Evolutionary conservation across 30 jellyfish, hydroid and myxozoan species (phyloP).

Genomic region (Aurelia aurita): DNA sequence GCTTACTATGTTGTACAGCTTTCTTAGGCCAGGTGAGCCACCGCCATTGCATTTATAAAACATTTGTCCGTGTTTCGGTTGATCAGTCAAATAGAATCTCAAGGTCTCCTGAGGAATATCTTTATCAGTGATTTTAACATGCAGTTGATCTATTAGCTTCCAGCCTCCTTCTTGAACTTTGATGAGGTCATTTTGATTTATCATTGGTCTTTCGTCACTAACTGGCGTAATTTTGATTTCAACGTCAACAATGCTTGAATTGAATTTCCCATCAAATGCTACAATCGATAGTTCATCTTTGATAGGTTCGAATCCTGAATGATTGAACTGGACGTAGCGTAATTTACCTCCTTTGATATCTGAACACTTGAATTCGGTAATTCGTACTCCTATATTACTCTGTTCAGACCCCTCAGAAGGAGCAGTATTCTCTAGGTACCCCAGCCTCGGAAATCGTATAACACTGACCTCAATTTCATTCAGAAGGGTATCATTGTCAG

Average conservation of each 20-base stretch:
- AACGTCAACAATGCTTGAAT: slow-evolving; percentile 19
- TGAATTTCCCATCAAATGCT: slow-evolving; percentile 61
- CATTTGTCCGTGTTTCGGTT: slow-evolving; percentile 69
- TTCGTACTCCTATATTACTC: slow-evolving; percentile 55
- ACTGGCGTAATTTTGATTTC: slow-evolving; percentile 28
- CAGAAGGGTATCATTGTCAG: slow-evolving; percentile 45
- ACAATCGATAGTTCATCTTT: slow-evolving; percentile 1
- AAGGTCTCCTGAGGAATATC: slow-evolving; percentile 54
- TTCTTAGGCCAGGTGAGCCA: slow-evolving; percentile 32
- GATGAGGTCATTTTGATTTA: slow-evolving; percentile 18
- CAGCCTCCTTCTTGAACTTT: slow-evolving; percentile 75
- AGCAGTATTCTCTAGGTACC: slow-evolving; percentile 54
- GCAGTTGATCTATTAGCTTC: slow-evolving; percentile 31
- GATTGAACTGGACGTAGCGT: slow-evolving; percentile 41
- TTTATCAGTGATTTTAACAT: slow-evolving; percentile 30
- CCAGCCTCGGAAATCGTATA: slow-evolving; percentile 39
- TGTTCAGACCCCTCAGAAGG: slow-evolving; percentile 64
- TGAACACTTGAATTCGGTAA: slow-evolving; percentile 50
- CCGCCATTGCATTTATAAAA: slow-evolving; percentile 55
- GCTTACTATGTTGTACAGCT: not conserved
- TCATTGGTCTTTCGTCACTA: slow-evolving; percentile 47
- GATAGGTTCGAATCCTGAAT: slow-evolving; percentile 51
- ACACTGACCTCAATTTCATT: slow-evolving; percentile 23
- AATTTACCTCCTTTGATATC: slow-evolving; percentile 13
- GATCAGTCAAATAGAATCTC: slow-evolving; percentile 1